Conservation (phyloP, 2,797 vertebrate species). For the Acrocephalus scirpaceus region DNA sequence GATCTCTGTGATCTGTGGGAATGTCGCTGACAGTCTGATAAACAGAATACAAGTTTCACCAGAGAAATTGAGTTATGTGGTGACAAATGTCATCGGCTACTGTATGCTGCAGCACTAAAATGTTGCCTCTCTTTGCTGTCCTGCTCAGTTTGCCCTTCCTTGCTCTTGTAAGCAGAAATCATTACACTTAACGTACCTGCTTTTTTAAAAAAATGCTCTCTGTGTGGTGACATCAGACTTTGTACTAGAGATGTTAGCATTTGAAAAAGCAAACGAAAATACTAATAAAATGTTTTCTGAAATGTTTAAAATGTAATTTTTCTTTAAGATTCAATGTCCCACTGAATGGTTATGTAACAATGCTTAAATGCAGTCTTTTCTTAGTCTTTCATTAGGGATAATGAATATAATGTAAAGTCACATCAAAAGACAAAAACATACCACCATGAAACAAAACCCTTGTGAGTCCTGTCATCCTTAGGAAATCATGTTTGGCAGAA, state of each 20-base stretch:
- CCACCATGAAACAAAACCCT: background rate
- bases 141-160: background rate
- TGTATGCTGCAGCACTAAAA: background rate
- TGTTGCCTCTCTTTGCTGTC: background rate
- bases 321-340: background rate
- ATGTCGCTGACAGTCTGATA: background rate
- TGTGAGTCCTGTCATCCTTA: background rate
- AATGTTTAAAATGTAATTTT: background rate
- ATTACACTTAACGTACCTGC: background rate
- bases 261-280: background rate
- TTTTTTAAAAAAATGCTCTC: background rate
- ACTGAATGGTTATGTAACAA: background rate
- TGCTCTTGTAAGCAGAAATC: background rate
- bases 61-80: background rate
- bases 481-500: background rate
- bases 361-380: background rate
- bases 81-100: background rate
- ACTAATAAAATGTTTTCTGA: background rate
- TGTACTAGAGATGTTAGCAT: background rate
- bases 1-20: background rate
- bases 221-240: background rate
- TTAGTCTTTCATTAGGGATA: background rate
- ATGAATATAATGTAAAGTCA: background rate
- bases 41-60: background rate
- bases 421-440: background rate